phyloP scores from a whole-genome alignment of 2,888 invertebrate species.

The Vanessa cardui region DNA sequence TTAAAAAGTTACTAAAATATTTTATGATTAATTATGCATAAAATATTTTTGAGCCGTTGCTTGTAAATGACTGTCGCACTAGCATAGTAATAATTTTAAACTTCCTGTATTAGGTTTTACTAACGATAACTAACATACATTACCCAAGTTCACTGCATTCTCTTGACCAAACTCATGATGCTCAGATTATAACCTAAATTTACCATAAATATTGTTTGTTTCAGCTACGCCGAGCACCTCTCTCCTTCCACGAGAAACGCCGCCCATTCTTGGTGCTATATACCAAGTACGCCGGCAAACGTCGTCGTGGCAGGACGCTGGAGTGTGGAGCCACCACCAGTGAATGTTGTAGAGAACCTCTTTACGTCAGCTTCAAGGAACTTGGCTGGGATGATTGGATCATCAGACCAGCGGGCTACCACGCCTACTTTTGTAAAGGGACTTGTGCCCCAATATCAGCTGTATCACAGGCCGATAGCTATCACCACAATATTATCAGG shows the following conservation, averaged over 20 bases:
- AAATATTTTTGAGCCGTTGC: too few relatives aligned
- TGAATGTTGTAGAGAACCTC: conserved; percentile 92
- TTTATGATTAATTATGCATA: too few relatives aligned
- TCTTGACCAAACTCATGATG: not conserved
- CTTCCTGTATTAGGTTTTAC: too few relatives aligned
- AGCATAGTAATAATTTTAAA: too few relatives aligned
- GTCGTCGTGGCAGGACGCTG: conserved; percentile 84
- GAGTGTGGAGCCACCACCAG: conserved; percentile 86
- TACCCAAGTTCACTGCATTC: too few relatives aligned
- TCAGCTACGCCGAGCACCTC: conserved; percentile 83
- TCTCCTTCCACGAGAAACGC: conserved; percentile 86
- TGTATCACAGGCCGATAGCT: conserved; percentile 80
- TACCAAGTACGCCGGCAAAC: conserved; percentile 87
- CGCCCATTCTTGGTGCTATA: conserved; percentile 91
- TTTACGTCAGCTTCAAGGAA: conserved; percentile 91
- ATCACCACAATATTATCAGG: conserved; percentile 89
- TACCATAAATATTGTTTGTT: not conserved
- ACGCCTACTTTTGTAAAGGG: conserved; percentile 94
- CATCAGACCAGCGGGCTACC: conserved; percentile 90
- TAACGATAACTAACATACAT: too few relatives aligned
- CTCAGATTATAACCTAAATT: not conserved
- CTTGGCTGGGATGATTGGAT: conserved; percentile 96
- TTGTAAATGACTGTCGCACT: too few relatives aligned
- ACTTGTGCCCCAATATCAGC: conserved; percentile 89
- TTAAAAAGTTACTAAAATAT: too few relatives aligned